Conservation (phyloP, 1,140 invertebrate genomes). For the Nephila pilipes region DNA sequence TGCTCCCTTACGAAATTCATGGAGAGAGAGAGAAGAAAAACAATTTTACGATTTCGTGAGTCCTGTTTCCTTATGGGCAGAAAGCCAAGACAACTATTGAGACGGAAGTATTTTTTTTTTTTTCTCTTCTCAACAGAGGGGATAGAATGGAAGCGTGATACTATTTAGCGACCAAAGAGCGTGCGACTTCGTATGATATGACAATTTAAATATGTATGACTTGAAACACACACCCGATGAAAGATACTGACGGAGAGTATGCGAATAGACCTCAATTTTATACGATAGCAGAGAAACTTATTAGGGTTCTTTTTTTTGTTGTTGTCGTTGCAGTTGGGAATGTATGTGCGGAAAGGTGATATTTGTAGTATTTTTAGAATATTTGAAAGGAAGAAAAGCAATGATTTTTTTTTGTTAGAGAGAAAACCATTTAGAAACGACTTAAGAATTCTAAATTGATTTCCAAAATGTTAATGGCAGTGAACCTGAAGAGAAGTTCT, state of each 20-base stretch:
- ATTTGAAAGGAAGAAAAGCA: neutral
- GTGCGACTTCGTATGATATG: slow-evolving; percentile 24
- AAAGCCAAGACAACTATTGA: slow-evolving; percentile 58
- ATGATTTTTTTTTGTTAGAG: neutral
- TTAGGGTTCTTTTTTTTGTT: neutral
- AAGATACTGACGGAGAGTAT: neutral
- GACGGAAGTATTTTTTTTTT: slow-evolving; percentile 32
- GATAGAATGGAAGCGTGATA: slow-evolving; percentile 5
- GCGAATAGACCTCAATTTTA: slow-evolving; percentile 9
- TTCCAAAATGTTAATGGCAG: neutral
- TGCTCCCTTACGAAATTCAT: slow-evolving; percentile 48
- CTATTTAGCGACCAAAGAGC: slow-evolving; percentile 26
- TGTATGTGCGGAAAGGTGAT: neutral
- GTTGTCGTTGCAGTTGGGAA: neutral
- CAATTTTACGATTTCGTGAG: slow-evolving; percentile 67
- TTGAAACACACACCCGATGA: slow-evolving; percentile 14
- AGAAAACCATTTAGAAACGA: neutral
- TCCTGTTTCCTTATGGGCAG: slow-evolving; percentile 54
- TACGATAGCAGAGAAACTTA: neutral
- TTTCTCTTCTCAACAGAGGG: neutral
- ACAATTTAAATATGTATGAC: slow-evolving; percentile 39
- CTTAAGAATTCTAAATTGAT: neutral
- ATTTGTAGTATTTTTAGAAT: slow-evolving; percentile 31
- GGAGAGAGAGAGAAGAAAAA: slow-evolving; percentile 53
- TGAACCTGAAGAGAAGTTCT: neutral